Evolutionary conservation across 2,797 vertebrate species (phyloP).

Genomic region (Artibeus jamaicensis): DNA sequence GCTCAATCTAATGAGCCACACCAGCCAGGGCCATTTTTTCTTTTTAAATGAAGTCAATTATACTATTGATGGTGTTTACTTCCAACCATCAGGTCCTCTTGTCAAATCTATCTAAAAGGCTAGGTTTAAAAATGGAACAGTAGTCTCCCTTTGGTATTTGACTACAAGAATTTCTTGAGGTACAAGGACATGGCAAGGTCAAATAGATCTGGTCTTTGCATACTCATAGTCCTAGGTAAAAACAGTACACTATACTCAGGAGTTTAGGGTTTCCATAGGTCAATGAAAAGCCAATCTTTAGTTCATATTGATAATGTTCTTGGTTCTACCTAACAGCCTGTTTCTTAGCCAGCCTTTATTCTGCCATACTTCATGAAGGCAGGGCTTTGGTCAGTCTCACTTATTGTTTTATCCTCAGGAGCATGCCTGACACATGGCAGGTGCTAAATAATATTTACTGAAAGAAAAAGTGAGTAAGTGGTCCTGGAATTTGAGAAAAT

Average conservation of each 20-base stretch:
- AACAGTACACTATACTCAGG: background rate
- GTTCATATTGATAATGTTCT: background rate
- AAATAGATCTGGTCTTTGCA: background rate
- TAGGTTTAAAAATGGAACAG: background rate
- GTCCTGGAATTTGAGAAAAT: background rate
- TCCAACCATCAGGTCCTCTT: background rate
- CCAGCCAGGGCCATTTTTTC: background rate
- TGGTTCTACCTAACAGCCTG: background rate
- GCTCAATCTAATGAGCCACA: no score
- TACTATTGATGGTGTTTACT: background rate
- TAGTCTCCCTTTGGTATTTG: background rate
- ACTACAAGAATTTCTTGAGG: background rate
- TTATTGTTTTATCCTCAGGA: background rate
- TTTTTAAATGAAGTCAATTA: background rate
- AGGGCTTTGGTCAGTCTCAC: background rate
- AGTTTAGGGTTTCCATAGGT: background rate
- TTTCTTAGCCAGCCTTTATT: background rate
- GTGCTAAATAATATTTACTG: background rate
- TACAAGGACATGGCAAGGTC: background rate
- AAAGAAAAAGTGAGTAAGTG: background rate
- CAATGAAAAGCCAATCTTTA: background rate
- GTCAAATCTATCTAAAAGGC: background rate
- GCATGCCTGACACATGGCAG: background rate
- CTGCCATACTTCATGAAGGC: background rate
- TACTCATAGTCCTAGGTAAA: background rate